These are phyloP conservation scores for Anolis sagrei DNA, from an alignment of 2,113 vertebrate genomes.

Conservation along the genomic window DNA sequence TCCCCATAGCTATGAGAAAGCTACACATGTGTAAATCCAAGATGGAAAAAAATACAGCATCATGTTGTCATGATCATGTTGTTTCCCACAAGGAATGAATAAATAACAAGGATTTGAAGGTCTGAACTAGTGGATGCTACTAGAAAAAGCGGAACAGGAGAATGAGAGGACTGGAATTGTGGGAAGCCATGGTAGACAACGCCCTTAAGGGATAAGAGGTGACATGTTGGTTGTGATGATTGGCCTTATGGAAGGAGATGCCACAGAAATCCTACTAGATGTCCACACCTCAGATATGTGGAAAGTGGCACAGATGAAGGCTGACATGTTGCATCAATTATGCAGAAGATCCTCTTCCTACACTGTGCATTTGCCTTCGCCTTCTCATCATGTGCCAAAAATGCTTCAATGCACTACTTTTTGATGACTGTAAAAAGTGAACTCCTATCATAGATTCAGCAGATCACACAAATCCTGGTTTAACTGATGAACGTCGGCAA, in stretches of 20 bases:
- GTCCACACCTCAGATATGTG: neutral
- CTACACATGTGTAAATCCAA: neutral
- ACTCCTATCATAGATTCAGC: conserved; percentile 15
- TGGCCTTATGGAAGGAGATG: neutral
- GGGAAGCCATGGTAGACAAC: neutral
- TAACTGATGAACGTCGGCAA: conserved; percentile 92
- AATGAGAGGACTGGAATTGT: neutral
- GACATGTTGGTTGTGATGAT: neutral
- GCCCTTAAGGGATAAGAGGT: neutral
- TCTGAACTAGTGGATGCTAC: neutral
- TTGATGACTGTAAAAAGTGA: conserved; percentile 40
- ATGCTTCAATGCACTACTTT: conserved; percentile 66
- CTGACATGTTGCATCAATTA: neutral
- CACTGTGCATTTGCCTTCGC: conserved; percentile 35
- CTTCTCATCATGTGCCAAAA: conserved; percentile 63
- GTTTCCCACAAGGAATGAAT: conserved; percentile 7
- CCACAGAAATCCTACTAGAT: neutral
- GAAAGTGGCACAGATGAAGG: neutral
- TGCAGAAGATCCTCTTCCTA: conserved; percentile 6
- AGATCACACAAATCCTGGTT: conserved; percentile 94
- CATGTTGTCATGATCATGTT: neutral
- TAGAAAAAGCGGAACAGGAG: conserved; percentile 1
- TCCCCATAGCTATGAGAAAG: neutral
- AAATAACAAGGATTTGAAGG: conserved; percentile 10
- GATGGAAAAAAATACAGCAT: neutral